These are phyloP conservation scores for Anagyrus pseudococci DNA, from an alignment of 2,888 invertebrate genomes.

Conservation along the genomic window DNA sequence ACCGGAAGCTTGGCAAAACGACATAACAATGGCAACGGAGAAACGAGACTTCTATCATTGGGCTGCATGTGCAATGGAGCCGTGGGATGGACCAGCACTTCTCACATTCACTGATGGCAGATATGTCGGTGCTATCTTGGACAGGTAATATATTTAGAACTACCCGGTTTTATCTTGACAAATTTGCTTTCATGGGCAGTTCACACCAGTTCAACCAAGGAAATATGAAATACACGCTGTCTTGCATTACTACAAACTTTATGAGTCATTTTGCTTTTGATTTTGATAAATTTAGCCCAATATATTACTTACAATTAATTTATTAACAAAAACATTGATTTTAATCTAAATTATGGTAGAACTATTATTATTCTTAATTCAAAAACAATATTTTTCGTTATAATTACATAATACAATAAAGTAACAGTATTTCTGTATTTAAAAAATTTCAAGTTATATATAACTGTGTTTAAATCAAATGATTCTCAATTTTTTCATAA, in stretches of 20 bases:
- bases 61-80: constrained; percentile 98
- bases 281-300: background rate
- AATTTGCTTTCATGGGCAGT: constrained; percentile 33
- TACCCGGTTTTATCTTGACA: constrained; percentile 2
- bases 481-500: no score
- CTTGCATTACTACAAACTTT: constrained; percentile 6
- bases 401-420: background rate
- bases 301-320: background rate
- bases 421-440: no score
- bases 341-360: background rate
- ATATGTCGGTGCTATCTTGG: constrained; percentile 87
- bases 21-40: constrained; percentile 87
- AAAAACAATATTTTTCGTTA: no score
- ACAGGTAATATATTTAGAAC: constrained; percentile 62
- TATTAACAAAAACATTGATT: no score
- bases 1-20: constrained; percentile 98
- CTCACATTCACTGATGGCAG: constrained; percentile 98
- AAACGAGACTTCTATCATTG: constrained; percentile 97
- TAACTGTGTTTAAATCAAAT: no score
- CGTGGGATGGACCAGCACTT: constrained; percentile 98
- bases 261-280: constrained; percentile 1
- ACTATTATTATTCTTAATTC: constrained; percentile 8
- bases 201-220: constrained; percentile 29
- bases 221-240: constrained; percentile 15
- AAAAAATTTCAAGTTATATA: no score